These are phyloP conservation scores for Oncorhynchus gorbuscha DNA, from an alignment of 2,113 vertebrate genomes.

Conservation along the genomic window DNA sequence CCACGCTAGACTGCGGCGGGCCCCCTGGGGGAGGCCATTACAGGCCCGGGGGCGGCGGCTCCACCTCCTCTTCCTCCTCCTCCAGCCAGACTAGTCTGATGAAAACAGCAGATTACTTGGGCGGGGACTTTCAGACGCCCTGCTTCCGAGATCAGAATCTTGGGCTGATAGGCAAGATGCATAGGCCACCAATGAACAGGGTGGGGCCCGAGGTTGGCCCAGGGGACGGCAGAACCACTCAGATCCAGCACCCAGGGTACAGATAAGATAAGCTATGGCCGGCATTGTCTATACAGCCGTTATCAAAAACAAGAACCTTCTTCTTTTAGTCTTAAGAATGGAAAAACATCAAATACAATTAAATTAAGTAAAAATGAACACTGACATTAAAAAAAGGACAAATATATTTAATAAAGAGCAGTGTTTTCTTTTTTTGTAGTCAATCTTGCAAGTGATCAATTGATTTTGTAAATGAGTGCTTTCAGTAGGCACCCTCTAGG, in stretches of 20 bases:
- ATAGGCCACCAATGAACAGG: conserved; percentile 87
- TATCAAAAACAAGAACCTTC: conserved; percentile 46
- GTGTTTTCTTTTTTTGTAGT: conserved; percentile 57
- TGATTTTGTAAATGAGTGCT: conserved; percentile 51
- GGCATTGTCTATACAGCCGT: conserved; percentile 67
- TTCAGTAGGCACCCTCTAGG: conserved; percentile 50
- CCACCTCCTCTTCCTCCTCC: conserved; percentile 63
- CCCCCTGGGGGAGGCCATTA: conserved; percentile 83
- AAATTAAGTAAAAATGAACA: conserved; percentile 62
- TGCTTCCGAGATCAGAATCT: conserved; percentile 98
- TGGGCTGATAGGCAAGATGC: conserved; percentile 91
- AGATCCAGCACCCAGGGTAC: conserved; percentile 98
- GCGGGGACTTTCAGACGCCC: conserved; percentile 96
- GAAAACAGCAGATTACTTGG: conserved; percentile 96
- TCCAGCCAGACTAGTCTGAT: conserved; percentile 90
- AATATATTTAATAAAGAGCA: conserved; percentile 73
- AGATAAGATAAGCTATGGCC: conserved; percentile 97
- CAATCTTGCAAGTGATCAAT: conserved; percentile 79
- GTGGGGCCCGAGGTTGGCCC: conserved; percentile 77
- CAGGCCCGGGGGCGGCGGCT: conserved; percentile 79
- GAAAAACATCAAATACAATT: conserved; percentile 58
- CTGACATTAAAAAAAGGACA: conserved; percentile 67
- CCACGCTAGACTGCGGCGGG: conserved; percentile 86
- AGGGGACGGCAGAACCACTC: conserved; percentile 86
- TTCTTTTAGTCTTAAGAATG: conserved; percentile 76